These are phyloP conservation scores for Brenthis ino DNA, from an alignment of 2,888 invertebrate species.

Conservation along the genomic window DNA sequence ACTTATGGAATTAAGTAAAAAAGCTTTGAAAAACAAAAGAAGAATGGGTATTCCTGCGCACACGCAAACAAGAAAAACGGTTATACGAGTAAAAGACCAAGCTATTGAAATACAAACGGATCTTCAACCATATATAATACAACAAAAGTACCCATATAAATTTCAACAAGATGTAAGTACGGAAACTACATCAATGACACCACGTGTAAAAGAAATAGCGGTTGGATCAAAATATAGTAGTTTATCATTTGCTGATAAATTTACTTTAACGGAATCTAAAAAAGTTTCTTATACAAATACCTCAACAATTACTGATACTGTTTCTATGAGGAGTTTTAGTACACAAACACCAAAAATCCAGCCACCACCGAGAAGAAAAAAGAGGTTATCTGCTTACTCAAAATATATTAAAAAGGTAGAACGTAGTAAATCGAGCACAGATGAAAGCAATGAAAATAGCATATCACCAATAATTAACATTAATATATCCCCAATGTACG, in stretches of 20 bases:
- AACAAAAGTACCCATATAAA: slow-evolving; percentile 53
- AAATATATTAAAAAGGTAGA: slow-evolving; percentile 50
- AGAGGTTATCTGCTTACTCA: slow-evolving; percentile 47
- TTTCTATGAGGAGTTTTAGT: slow-evolving; percentile 52
- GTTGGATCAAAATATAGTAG: slow-evolving; percentile 65
- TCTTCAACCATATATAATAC: slow-evolving; percentile 66
- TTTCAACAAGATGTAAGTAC: slow-evolving; percentile 63
- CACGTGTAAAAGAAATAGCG: slow-evolving; percentile 74
- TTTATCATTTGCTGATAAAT: slow-evolving; percentile 57
- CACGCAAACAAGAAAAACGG: slow-evolving; percentile 81
- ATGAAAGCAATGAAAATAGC: slow-evolving; percentile 51
- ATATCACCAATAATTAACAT: slow-evolving; percentile 80
- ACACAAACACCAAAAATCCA: slow-evolving; percentile 62
- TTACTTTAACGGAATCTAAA: slow-evolving; percentile 62
- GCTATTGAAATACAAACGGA: slow-evolving; percentile 80
- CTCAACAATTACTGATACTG: slow-evolving; percentile 66
- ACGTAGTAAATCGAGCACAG: slow-evolving; percentile 44
- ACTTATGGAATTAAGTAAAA: slow-evolving; percentile 82
- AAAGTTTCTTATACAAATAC: slow-evolving; percentile 59
- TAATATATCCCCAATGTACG: slow-evolving; percentile 82
- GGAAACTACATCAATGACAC: slow-evolving; percentile 71
- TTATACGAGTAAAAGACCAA: slow-evolving; percentile 81
- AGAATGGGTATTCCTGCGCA: slow-evolving; percentile 78
- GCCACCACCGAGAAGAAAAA: slow-evolving; percentile 65
- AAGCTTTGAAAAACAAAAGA: slow-evolving; percentile 79